A percentile compares a stretch with the other conserved stretches of the same genome.
Evolutionary conservation across 2,113 vertebrate genomes (phyloP).

Genomic region (Eolophus roseicapilla): DNA sequence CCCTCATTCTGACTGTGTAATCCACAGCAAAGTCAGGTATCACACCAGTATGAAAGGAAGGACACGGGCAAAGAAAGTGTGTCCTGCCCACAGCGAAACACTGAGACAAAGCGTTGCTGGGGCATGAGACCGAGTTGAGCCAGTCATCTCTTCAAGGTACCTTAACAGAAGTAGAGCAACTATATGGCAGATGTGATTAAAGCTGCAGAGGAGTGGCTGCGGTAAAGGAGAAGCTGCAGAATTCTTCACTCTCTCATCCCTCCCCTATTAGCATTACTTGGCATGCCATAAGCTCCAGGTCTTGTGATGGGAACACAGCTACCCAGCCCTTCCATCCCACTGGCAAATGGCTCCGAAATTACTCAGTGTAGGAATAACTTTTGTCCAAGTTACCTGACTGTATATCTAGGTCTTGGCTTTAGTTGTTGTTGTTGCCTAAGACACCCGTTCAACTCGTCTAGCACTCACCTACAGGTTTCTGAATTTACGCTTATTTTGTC

Average conservation of each 20-base stretch:
- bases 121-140: not conserved
- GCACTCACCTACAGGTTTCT: not conserved
- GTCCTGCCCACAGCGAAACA: not conserved
- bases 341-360: not conserved
- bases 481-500: not conserved
- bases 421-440: not conserved
- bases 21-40: not conserved
- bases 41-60: not conserved
- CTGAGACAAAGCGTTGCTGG: accelerated
- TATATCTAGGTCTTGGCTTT: not conserved
- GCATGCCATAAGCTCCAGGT: not conserved
- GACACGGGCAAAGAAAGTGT: not conserved
- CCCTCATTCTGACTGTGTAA: not conserved
- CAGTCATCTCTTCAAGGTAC: not conserved
- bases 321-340: not conserved
- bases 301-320: not conserved
- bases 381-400: not conserved
- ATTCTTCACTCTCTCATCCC: not conserved
- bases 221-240: not conserved
- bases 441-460: not conserved
- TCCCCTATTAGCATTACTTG: not conserved
- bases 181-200: not conserved
- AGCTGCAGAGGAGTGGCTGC: not conserved
- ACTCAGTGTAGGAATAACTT: not conserved
- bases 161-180: not conserved